A percentile compares a stretch with the other conserved stretches of the same genome.
Conservation (phyloP, 2,888 invertebrate species). For the Folsomia candida region DNA sequence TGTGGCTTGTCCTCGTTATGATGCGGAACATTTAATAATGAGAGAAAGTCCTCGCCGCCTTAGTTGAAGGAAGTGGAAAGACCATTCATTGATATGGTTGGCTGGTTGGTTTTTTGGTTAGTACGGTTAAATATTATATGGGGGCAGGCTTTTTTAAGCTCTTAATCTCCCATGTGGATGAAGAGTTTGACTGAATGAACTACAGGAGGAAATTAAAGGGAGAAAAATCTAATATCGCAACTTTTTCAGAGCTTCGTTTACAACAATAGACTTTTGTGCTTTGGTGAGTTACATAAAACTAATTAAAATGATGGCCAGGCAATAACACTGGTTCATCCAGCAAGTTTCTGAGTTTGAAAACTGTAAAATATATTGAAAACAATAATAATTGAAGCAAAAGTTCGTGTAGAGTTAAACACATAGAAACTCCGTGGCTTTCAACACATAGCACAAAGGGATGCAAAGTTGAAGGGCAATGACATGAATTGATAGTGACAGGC, state of each 20-base stretch:
- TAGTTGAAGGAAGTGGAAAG: no score
- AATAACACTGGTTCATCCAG: no score
- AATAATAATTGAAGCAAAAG: no score
- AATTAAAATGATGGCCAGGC: slow-evolving; percentile 1
- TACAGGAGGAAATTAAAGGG: slow-evolving; percentile 10
- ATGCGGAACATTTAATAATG: neutral
- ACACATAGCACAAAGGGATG: neutral
- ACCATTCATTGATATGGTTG: neutral
- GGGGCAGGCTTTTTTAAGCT: slow-evolving; percentile 9
- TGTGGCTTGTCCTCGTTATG: neutral
- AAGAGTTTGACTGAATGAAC: slow-evolving; percentile 12
- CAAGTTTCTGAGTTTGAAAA: no score
- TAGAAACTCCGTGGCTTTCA: neutral
- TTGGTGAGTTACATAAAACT: neutral
- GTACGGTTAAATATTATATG: no score
- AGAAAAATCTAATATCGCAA: slow-evolving; percentile 3
- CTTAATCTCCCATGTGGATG: slow-evolving; percentile 4
- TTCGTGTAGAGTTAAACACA: neutral
- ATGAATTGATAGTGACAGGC: slow-evolving; percentile 20
- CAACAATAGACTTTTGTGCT: neutral
- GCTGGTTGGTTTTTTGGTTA: neutral
- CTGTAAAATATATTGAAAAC: no score
- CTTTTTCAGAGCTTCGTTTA: neutral
- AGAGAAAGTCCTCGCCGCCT: neutral
- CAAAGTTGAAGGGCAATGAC: slow-evolving; percentile 26